Conservation (phyloP, 2,113 vertebrate species). For the Cinclus mexicanus region DNA sequence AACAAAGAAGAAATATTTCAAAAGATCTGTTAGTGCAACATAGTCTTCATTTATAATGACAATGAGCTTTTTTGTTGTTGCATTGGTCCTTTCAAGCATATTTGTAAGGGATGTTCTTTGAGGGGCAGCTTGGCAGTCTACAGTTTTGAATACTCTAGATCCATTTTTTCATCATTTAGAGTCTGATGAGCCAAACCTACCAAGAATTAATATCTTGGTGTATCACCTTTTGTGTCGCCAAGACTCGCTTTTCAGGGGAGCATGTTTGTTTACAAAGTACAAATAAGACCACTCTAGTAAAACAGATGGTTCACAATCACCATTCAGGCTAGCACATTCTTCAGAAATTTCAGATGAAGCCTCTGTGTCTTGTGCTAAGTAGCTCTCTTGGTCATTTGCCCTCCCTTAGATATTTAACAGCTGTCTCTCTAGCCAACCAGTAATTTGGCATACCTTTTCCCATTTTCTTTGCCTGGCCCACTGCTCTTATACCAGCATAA, state of each 20-base stretch:
- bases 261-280: background rate
- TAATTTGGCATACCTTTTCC: background rate
- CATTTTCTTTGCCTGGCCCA: background rate
- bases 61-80: rapidly evolving
- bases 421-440: background rate
- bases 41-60: background rate
- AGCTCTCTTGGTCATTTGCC: background rate
- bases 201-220: background rate
- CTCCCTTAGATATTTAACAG: background rate
- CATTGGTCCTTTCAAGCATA: background rate
- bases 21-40: background rate
- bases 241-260: background rate
- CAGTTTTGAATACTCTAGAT: background rate
- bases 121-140: background rate
- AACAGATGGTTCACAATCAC: background rate
- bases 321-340: background rate
- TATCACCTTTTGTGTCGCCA: background rate
- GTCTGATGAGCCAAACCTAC: background rate
- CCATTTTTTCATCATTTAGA: background rate
- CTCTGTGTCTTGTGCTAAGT: background rate
- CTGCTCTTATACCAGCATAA: background rate
- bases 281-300: background rate
- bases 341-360: background rate
- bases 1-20: background rate
- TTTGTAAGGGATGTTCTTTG: background rate